Evolutionary conservation across 2,113 vertebrate species (phyloP).

Genomic region (Crotophaga sulcirostris): DNA sequence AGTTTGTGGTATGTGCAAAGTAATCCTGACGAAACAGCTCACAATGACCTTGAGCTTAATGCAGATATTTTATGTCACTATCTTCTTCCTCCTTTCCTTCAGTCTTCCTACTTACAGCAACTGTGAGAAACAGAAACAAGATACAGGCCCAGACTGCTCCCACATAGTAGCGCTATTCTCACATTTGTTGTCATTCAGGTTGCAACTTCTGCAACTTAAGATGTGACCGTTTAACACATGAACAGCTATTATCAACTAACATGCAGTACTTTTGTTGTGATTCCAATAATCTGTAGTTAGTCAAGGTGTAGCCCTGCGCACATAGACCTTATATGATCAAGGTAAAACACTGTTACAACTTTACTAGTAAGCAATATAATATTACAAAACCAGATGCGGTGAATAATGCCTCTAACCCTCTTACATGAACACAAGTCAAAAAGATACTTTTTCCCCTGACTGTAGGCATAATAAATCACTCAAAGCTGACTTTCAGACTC

Average conservation of each 20-base stretch:
- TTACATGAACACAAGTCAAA: background rate
- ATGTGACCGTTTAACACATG: fast-evolving
- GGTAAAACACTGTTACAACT: background rate
- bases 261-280: background rate
- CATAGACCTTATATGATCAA: fast-evolving
- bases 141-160: background rate
- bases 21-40: background rate
- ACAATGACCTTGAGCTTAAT: fast-evolving
- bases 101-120: background rate
- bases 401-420: background rate
- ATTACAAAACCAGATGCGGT: background rate
- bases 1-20: background rate
- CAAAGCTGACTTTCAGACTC: background rate
- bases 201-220: background rate
- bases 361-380: background rate
- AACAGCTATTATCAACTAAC: background rate
- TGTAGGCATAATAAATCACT: background rate
- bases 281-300: background rate
- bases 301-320: background rate
- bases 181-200: fast-evolving
- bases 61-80: background rate
- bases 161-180: background rate
- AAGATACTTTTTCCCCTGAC: background rate
- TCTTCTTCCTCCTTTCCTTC: background rate
- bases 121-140: background rate